Conservation (phyloP, 1,140 invertebrate genomes). For the Nasonia longicornis region DNA sequence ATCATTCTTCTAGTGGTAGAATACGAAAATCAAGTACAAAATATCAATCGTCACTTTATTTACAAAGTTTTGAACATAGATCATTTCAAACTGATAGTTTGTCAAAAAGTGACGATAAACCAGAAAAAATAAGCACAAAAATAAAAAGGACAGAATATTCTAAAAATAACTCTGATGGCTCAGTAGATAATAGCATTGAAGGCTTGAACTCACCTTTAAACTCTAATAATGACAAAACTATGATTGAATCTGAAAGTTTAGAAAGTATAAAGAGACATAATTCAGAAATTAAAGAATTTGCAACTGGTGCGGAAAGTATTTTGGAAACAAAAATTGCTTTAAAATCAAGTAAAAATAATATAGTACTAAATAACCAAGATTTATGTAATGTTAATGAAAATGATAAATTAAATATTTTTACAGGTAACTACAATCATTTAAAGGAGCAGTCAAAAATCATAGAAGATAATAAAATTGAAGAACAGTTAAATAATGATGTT, state of each 20-base stretch:
- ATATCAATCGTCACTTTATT: conserved; percentile 55
- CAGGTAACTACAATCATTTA: conserved; percentile 4
- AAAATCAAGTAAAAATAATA: conserved; percentile 20
- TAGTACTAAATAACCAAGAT: not conserved
- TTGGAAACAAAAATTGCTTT: not conserved
- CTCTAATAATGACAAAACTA: not conserved
- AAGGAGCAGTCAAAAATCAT: conserved; percentile 29
- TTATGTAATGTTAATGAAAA: not conserved
- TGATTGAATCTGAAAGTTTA: not conserved
- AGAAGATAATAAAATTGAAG: conserved; percentile 36
- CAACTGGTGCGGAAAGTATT: not conserved
- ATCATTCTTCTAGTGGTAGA: not conserved
- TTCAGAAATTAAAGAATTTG: not conserved
- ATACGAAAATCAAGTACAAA: not conserved
- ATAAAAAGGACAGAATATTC: not conserved
- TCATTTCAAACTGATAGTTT: conserved; percentile 59
- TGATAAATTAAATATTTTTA: conserved; percentile 5
- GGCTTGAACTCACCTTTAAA: conserved; percentile 5
- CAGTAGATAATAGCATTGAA: not conserved
- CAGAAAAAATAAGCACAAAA: conserved; percentile 34
- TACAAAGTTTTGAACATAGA: conserved; percentile 55
- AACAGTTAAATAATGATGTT: conserved; percentile 27
- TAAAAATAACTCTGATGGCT: not conserved
- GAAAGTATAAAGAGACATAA: not conserved
- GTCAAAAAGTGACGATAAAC: conserved; percentile 58